phyloP scores from a whole-genome alignment of 2,797 vertebrate genomes.

The Taenioides sp. region DNA sequence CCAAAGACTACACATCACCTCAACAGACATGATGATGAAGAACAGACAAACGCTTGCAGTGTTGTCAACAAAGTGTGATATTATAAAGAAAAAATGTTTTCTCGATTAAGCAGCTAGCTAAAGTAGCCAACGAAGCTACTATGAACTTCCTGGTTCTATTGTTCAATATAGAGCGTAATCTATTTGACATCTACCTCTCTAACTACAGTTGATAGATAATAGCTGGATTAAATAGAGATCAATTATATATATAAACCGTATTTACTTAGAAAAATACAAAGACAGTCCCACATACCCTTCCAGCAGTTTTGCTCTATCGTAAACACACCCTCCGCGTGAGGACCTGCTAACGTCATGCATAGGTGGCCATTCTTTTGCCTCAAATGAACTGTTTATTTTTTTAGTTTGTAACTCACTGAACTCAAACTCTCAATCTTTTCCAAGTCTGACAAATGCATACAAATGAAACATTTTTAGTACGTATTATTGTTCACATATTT shows the following conservation, averaged over 20 bases:
- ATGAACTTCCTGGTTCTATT: conserved; percentile 40
- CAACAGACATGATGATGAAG: background rate
- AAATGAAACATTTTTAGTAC: background rate
- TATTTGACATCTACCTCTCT: background rate
- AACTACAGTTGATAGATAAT: background rate
- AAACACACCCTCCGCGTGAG: conserved; percentile 63
- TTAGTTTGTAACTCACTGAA: background rate
- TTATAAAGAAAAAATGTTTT: conserved; percentile 22
- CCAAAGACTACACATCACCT: background rate
- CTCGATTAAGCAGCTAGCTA: conserved; percentile 22
- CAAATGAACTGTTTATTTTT: conserved; percentile 3
- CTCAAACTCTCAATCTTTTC: background rate
- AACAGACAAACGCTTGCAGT: background rate
- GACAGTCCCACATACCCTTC: conserved; percentile 46
- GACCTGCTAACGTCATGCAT: conserved; percentile 50
- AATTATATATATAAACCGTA: too few species aligned
- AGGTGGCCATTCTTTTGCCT: conserved; percentile 48
- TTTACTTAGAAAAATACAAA: conserved; percentile 31
- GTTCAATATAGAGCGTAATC: background rate
- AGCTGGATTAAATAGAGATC: background rate
- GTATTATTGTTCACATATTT: background rate
- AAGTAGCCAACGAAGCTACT: conserved; percentile 52
- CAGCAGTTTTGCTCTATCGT: conserved; percentile 56
- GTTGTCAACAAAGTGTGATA: background rate
- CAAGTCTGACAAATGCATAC: background rate